Percentiles rank a stretch among this genome's conserved stretches.
These are phyloP conservation scores for Leptopilina myrica DNA, from an alignment of 2,888 invertebrate species.

Conservation along the genomic window DNA sequence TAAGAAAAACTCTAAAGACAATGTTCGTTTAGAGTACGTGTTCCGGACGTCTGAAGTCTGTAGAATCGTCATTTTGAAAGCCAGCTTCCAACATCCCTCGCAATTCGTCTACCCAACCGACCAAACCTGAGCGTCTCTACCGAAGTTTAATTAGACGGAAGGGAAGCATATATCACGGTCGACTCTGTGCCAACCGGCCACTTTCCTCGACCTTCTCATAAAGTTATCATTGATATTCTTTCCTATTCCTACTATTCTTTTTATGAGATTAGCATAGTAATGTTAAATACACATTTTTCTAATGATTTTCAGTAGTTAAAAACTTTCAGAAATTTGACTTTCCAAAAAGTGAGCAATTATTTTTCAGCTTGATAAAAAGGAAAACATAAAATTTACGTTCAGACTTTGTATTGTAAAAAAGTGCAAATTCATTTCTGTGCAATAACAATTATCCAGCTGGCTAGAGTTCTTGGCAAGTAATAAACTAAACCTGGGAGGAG, in stretches of 20 bases:
- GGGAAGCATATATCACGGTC: conserved; percentile 67
- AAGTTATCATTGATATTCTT: conserved; percentile 20
- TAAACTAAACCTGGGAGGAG: conserved; percentile 56
- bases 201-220: conserved; percentile 48
- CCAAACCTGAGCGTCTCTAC: conserved; percentile 62
- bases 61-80: conserved; percentile 66
- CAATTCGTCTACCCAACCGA: conserved; percentile 52
- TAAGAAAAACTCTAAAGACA: no score
- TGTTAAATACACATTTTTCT: not conserved
- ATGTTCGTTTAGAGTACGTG: not conserved
- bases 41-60: conserved; percentile 31
- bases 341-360: not conserved
- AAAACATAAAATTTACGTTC: not conserved
- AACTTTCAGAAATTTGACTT: not conserved
- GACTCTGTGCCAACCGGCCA: conserved; percentile 61
- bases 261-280: not conserved
- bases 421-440: conserved; percentile 49
- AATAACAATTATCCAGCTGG: conserved; percentile 58
- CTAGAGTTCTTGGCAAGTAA: conserved; percentile 47
- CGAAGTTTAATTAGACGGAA: conserved; percentile 72
- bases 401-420: conserved; percentile 30
- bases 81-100: conserved; percentile 51
- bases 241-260: not conserved
- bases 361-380: no score
- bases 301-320: not conserved